Percentiles rank a stretch among this genome's conserved stretches.
Conservation (phyloP, 2,113 vertebrate genomes). For the Siniperca knerii region DNA sequence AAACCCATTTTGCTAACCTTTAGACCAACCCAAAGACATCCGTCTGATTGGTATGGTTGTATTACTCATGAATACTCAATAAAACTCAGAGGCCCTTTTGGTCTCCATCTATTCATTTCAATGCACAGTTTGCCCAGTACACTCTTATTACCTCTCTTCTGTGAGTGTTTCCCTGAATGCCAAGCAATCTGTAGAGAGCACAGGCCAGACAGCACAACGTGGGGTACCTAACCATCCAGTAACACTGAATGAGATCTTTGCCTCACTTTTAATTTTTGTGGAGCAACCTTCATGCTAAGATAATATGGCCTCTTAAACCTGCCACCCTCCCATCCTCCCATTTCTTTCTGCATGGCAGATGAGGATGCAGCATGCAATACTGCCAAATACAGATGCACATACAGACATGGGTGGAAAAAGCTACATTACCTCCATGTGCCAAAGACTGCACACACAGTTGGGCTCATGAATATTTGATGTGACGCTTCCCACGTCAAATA, state of each 20-base stretch:
- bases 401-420: conserved; percentile 11
- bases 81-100: not conserved
- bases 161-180: conserved; percentile 17
- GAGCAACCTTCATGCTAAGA: conserved; percentile 1
- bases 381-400: conserved; percentile 20
- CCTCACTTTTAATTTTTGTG: not conserved
- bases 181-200: not conserved
- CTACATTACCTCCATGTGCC: conserved; percentile 44
- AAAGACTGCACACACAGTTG: conserved; percentile 43
- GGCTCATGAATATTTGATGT: conserved; percentile 79
- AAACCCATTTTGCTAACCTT: conserved; percentile 9
- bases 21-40: not conserved
- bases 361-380: conserved; percentile 16
- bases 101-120: conserved; percentile 10
- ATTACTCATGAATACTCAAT: conserved; percentile 3
- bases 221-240: not conserved
- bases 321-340: not conserved
- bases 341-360: conserved; percentile 4
- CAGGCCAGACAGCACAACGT: conserved; percentile 18
- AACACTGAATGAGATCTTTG: not conserved
- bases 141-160: conserved; percentile 39
- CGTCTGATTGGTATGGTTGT: not conserved
- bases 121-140: conserved; percentile 1
- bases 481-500: conserved; percentile 7
- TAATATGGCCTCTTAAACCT: not conserved